Evolutionary conservation across 2,113 vertebrate species (phyloP), one percentile per base, ranked within the genome.

Genomic region (Jaculus jaculus): DNA sequence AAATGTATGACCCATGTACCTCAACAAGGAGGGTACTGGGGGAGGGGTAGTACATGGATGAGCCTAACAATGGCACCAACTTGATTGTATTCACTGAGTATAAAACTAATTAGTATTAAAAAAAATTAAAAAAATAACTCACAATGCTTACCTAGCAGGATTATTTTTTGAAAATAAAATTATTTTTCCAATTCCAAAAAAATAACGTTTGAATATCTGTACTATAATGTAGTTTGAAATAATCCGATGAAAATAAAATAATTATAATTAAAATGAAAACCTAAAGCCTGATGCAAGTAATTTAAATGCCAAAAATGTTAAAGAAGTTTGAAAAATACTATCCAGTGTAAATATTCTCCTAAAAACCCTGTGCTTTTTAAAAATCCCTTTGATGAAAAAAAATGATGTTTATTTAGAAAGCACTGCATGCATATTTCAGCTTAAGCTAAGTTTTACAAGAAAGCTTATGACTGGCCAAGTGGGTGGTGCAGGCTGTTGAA

Each of bases 401-500:
- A 28, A 72, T 66, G 4, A 61, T 60, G 4, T 61, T 87, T 58
- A 89, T 78, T 66, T 84, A 5, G 47, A 63, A 79, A 78, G 37
- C 77, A 23, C 32, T 85, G 13, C 24, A 78, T 88, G 30, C 34
- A 32, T 85, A 80, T 94, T 81, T 63, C 11, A 94, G 37, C 7
- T 61, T 84, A 34, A 90, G 85, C 72, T 71, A 47, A 60, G 73
- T 47, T 94, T 95, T 47, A 66, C 58, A 90, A 92, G 54, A 85
- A 77, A 78, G 2, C 7, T 84, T 58, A 39, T 71, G n/a, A 58
- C 37, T 17, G 4, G 61, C 16, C 42, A 87, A 81, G 69, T 87
- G 9, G 78, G 23, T 2, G 72, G 47, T 2, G 32, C n/a, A 30
- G 66, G 21, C 15, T 58, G 72, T 30, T 83, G 47, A 86, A 77